A percentile compares a stretch with the other conserved stretches of the same genome.
These are phyloP conservation scores for Mystacides longicornis DNA, from an alignment of 2,888 invertebrate species.

Conservation along the genomic window DNA sequence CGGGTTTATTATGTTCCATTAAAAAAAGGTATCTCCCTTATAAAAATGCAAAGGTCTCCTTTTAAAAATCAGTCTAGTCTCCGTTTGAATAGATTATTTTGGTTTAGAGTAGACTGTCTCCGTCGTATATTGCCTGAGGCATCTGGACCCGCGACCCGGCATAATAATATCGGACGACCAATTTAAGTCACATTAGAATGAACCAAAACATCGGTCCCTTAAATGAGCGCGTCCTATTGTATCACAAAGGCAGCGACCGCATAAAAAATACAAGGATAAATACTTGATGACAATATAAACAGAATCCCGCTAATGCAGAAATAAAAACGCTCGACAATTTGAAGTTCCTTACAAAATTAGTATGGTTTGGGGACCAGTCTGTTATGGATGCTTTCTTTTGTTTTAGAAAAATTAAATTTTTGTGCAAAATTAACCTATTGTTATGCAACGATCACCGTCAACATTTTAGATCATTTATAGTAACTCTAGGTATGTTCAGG, in stretches of 20 bases:
- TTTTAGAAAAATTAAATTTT: too few species aligned
- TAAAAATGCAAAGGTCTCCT: constrained; percentile 18
- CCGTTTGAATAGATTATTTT: constrained; percentile 19
- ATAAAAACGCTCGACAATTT: constrained; percentile 10
- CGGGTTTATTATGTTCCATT: neutral
- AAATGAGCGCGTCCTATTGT: constrained; percentile 4
- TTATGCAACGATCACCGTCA: too few species aligned
- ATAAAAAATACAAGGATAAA: constrained; percentile 13
- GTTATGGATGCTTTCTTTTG: too few species aligned
- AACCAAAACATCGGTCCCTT: constrained; percentile 7
- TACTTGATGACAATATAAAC: constrained; percentile 18
- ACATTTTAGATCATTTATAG: too few species aligned
- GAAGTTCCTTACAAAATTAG: neutral
- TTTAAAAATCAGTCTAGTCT: constrained; percentile 20
- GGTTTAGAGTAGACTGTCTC: constrained; percentile 17
- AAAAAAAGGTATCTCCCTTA: neutral
- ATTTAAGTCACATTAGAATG: constrained; percentile 24
- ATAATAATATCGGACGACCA: constrained; percentile 16
- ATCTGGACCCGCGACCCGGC: constrained; percentile 8
- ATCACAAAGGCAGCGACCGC: constrained; percentile 6
- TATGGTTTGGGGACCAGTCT: too few species aligned
- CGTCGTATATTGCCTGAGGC: constrained; percentile 16
- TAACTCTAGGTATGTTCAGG: too few species aligned
- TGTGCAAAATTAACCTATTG: too few species aligned
- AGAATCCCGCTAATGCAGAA: constrained; percentile 7